Percentiles rank a stretch among this genome's conserved stretches.
These are phyloP conservation scores for Stigmatopora nigra DNA, from an alignment of 2,113 vertebrate species.

Conservation along the genomic window DNA sequence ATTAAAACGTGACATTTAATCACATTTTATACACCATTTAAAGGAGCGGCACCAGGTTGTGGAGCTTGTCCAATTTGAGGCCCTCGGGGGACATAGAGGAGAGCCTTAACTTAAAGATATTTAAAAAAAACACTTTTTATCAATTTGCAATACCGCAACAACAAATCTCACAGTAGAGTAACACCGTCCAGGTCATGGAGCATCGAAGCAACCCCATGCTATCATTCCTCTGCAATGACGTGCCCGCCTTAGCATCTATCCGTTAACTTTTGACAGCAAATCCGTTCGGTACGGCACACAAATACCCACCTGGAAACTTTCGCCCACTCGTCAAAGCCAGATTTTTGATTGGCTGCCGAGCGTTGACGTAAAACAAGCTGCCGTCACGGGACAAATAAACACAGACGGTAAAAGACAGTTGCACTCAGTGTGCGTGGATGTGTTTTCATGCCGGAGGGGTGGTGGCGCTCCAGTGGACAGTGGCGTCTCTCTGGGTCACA, in stretches of 20 bases:
- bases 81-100: too few species aligned
- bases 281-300: too few species aligned
- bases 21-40: not conserved
- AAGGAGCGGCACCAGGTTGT: not conserved
- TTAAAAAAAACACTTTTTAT: too few species aligned
- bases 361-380: constrained; percentile 22
- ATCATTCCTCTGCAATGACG: too few species aligned
- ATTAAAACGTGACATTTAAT: not conserved
- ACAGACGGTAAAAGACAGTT: constrained; percentile 38
- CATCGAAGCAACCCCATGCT: too few species aligned
- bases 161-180: too few species aligned
- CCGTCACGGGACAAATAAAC: constrained; percentile 45
- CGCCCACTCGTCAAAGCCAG: not conserved
- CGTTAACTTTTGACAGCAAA: too few species aligned
- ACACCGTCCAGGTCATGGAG: too few species aligned
- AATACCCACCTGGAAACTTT: not conserved
- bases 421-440: constrained; percentile 46
- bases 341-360: not conserved
- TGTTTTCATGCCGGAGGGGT: constrained; percentile 51
- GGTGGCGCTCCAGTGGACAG: constrained; percentile 53
- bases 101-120: too few species aligned
- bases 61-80: not conserved
- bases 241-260: too few species aligned
- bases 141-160: too few species aligned
- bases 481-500: constrained; percentile 58